Conservation (phyloP, 2,113 vertebrate genomes). For the Himantopus leucocephalus region DNA sequence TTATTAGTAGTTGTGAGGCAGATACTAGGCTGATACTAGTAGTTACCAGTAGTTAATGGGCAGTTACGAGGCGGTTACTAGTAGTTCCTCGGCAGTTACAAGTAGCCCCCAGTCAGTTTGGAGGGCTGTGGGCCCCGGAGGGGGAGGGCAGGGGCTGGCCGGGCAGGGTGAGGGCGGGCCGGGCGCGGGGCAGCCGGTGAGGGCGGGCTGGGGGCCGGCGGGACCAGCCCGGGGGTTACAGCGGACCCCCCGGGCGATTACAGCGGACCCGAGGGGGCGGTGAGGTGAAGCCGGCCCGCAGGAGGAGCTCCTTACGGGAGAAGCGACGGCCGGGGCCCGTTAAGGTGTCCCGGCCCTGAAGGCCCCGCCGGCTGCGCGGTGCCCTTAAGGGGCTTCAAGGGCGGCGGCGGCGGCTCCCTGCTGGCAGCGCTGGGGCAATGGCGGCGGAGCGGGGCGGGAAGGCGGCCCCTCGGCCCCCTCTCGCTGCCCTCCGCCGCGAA, state of each 20-base stretch:
- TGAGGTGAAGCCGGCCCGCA: not conserved
- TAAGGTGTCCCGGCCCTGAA: not conserved
- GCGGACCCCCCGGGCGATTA: too few species aligned
- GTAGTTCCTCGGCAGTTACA: too few species aligned
- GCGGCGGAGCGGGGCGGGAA: not conserved
- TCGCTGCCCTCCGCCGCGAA: not conserved
- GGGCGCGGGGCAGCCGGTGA: fast-evolving
- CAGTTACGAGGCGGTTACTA: not conserved
- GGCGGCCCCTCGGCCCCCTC: too few species aligned
- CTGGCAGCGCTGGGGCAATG: not conserved
- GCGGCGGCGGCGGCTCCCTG: too few species aligned
- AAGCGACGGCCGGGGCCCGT: fast-evolving
- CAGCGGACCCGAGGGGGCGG: not conserved
- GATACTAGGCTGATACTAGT: not conserved
- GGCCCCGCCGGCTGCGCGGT: not conserved
- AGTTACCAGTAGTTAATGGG: too few species aligned
- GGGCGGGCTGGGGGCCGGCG: not conserved
- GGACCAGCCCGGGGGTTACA: not conserved
- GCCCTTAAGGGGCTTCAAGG: not conserved
- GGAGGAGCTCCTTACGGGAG: not conserved
- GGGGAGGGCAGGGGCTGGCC: not conserved
- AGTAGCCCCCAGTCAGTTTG: fast-evolving
- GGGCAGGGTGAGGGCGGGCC: not conserved
- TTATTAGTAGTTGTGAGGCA: not conserved
- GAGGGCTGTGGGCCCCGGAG: too few species aligned